Conservation (phyloP, 2,888 invertebrate genomes). For the Drosophila sordidula region DNA sequence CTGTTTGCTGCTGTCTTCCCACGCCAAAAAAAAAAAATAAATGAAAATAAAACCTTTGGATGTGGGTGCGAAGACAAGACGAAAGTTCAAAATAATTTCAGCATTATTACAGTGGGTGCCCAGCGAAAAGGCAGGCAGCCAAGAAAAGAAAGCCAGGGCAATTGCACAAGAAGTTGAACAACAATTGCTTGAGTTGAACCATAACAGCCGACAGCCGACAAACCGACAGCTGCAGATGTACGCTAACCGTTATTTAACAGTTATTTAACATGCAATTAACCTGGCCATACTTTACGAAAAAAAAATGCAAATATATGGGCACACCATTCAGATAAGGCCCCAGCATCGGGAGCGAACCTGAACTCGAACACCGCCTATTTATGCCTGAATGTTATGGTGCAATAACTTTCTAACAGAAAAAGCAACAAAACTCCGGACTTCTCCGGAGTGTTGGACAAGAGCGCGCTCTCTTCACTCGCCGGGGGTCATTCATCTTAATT, state of each 20-base stretch:
- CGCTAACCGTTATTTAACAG: slow-evolving; percentile 75
- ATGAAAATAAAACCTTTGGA: slow-evolving; percentile 8
- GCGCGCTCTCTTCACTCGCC: slow-evolving; percentile 11
- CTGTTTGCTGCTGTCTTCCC: slow-evolving; percentile 42
- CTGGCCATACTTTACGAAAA: slow-evolving; percentile 43
- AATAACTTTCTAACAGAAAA: slow-evolving; percentile 72
- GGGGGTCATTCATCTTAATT: slow-evolving; percentile 80
- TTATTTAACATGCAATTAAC: slow-evolving; percentile 81
- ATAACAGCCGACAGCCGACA: slow-evolving; percentile 33
- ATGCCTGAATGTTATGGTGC: slow-evolving; percentile 65
- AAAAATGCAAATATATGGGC: slow-evolving; percentile 62
- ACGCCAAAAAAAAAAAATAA: slow-evolving; percentile 40
- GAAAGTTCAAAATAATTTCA: slow-evolving; percentile 77
- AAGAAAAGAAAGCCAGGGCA: slow-evolving; percentile 33
- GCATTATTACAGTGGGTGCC: slow-evolving; percentile 66
- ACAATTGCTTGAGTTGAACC: slow-evolving; percentile 59
- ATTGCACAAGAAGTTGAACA: slow-evolving; percentile 70
- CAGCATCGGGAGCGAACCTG: slow-evolving; percentile 23
- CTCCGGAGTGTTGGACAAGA: background rate
- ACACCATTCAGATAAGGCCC: slow-evolving; percentile 41
- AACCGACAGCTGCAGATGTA: slow-evolving; percentile 48
- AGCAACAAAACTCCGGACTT: background rate
- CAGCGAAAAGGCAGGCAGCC: slow-evolving; percentile 29
- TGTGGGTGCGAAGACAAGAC: slow-evolving; percentile 66
- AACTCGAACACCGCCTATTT: slow-evolving; percentile 26